phyloP scores from a whole-genome alignment of 1,140 invertebrate genomes.

The Temnothorax curvispinosus region DNA sequence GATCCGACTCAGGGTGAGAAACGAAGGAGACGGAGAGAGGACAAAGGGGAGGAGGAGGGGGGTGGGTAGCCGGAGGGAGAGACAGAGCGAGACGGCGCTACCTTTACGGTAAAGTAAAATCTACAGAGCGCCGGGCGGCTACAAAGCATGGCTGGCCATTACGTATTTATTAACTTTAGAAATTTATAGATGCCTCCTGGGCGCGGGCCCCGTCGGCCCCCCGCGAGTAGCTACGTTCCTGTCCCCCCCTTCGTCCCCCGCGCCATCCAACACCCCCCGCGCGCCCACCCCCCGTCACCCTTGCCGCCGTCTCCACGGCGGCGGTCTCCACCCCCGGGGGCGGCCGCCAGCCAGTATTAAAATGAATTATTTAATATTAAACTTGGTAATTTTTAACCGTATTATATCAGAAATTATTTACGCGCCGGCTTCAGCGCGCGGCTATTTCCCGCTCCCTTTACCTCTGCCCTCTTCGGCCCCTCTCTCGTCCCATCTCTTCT shows the following conservation, averaged over 20 bases:
- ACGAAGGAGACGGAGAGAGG: background rate
- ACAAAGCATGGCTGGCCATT: constrained; percentile 86
- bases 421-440: constrained; percentile 78
- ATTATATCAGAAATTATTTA: constrained; percentile 85
- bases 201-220: constrained; percentile 78
- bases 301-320: constrained; percentile 71
- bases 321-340: constrained; percentile 69
- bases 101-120: constrained; percentile 81
- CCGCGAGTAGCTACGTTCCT: constrained; percentile 70
- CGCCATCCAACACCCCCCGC: constrained; percentile 69
- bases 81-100: constrained; percentile 69
- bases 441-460: constrained; percentile 43
- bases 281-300: constrained; percentile 52
- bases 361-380: constrained; percentile 87
- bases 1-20: constrained; percentile 49
- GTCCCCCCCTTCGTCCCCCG: constrained; percentile 69
- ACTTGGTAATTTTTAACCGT: constrained; percentile 86
- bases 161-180: constrained; percentile 86
- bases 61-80: constrained; percentile 48
- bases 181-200: constrained; percentile 86
- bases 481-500: constrained; percentile 36
- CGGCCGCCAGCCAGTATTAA: constrained; percentile 82
- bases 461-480: background rate
- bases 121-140: constrained; percentile 79
- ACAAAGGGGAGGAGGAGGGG: background rate